Percentiles rank a stretch among this genome's conserved stretches.
phyloP scores from a whole-genome alignment of 2,888 invertebrate species.

The Achlya flavicornis region DNA sequence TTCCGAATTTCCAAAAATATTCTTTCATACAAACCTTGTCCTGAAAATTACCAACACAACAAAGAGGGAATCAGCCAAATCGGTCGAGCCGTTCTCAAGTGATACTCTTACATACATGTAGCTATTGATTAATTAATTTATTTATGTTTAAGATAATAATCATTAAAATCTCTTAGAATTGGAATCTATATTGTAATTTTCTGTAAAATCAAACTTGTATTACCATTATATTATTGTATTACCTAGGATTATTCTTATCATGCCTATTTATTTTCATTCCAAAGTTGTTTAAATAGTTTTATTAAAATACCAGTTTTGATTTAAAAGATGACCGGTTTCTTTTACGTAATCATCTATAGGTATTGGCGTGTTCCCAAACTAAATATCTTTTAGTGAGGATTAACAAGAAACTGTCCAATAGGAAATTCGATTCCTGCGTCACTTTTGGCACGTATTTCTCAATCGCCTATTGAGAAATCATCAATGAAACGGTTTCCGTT shows the following conservation, averaged over 20 bases:
- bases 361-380: slow-evolving; percentile 43
- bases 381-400: slow-evolving; percentile 31
- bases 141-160: no score
- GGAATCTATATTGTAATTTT: not conserved
- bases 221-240: no score
- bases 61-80: no score
- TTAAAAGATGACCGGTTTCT: not conserved
- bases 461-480: slow-evolving; percentile 8
- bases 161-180: no score
- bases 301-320: not conserved
- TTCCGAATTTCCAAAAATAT: no score
- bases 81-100: no score
- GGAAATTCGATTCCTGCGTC: slow-evolving; percentile 29
- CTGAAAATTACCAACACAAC: no score
- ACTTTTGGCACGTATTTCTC: slow-evolving; percentile 29
- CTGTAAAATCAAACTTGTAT: not conserved
- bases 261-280: not conserved
- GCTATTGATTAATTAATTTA: no score
- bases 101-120: no score
- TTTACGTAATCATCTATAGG: slow-evolving; percentile 18
- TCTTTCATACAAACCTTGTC: no score
- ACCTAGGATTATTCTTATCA: not conserved
- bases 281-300: not conserved
- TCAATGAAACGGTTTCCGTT: not conserved
- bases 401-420: slow-evolving; percentile 19